Conservation (phyloP, 2,888 invertebrate species). For the Pachydiplax longipennis region DNA sequence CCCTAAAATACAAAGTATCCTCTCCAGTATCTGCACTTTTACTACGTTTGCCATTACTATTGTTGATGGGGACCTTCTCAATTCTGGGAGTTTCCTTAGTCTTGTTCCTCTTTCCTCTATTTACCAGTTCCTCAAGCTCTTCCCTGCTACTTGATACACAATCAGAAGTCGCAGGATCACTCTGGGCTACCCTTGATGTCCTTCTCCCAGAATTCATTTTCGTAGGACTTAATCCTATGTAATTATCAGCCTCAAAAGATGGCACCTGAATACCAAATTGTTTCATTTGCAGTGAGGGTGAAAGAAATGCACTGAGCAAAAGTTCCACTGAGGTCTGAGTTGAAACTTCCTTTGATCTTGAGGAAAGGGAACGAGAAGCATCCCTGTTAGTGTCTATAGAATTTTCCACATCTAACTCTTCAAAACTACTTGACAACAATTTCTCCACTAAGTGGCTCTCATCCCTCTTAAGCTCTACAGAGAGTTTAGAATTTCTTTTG, state of each 20-base stretch:
- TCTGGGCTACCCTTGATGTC: not conserved
- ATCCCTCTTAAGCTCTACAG: not conserved
- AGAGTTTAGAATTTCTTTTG: slow-evolving; percentile 6
- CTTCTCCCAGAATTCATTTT: not conserved
- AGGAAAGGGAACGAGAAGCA: not conserved
- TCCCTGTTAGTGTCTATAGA: not conserved
- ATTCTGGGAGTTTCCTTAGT: not conserved
- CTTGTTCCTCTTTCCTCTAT: not conserved
- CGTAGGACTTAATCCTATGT: not conserved
- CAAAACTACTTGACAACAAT: slow-evolving; percentile 21
- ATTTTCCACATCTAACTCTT: not conserved
- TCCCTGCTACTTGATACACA: slow-evolving; percentile 12
- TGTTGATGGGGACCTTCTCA: not conserved
- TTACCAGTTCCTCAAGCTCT: slow-evolving; percentile 11
- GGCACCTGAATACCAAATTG: not conserved
- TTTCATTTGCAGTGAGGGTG: not conserved
- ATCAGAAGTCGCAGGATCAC: slow-evolving; percentile 14
- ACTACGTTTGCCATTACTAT: slow-evolving; percentile 9
- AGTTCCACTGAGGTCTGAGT: slow-evolving; percentile 27
- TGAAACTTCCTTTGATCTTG: slow-evolving; percentile 24
- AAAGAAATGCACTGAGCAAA: slow-evolving; percentile 17
- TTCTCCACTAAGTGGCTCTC: slow-evolving; percentile 20
- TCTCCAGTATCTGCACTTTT: slow-evolving; percentile 19
- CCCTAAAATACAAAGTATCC: not conserved
- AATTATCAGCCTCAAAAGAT: not conserved